Conservation (phyloP, 2,888 invertebrate genomes). For the Mythimna loreyi region DNA sequence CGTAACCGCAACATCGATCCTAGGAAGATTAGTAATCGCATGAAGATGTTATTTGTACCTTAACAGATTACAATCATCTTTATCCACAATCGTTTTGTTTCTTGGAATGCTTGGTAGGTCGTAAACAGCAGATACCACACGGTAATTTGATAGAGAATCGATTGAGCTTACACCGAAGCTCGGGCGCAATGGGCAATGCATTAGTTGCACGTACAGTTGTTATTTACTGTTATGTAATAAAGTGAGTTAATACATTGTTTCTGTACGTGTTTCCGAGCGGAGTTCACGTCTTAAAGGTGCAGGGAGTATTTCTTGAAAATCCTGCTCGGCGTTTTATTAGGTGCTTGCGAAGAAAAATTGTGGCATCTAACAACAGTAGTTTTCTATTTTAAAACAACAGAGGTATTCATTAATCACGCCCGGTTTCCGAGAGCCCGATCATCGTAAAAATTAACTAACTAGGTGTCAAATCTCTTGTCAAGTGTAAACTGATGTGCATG, state of each 20-base stretch:
- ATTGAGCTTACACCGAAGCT: constrained; percentile 44
- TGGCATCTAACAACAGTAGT: constrained; percentile 1
- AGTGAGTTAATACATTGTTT: constrained; percentile 59
- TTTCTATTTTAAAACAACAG: constrained; percentile 9
- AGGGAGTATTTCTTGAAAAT: constrained; percentile 37
- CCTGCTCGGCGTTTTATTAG: constrained; percentile 25
- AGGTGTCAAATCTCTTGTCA: too few relatives aligned
- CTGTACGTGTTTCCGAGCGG: constrained; percentile 42
- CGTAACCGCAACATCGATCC: constrained; percentile 12
- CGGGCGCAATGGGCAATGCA: constrained; percentile 35
- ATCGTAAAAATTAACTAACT: too few relatives aligned
- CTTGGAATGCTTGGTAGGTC: constrained; percentile 21
- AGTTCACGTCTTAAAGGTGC: constrained; percentile 26
- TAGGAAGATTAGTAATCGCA: constrained; percentile 8
- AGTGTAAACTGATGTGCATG: too few relatives aligned
- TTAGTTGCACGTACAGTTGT: constrained; percentile 50
- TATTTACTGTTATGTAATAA: constrained; percentile 60
- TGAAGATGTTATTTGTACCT: constrained; percentile 1
- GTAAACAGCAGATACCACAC: constrained; percentile 45
- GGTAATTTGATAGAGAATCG: constrained; percentile 48
- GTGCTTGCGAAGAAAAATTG: constrained; percentile 28
- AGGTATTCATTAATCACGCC: background rate
- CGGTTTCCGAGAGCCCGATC: too few relatives aligned
- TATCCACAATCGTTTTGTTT: constrained; percentile 28
- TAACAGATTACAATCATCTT: constrained; percentile 10